phyloP scores from a whole-genome alignment of 2,113 vertebrate genomes.

The Cyprinodon brontotheroides region DNA sequence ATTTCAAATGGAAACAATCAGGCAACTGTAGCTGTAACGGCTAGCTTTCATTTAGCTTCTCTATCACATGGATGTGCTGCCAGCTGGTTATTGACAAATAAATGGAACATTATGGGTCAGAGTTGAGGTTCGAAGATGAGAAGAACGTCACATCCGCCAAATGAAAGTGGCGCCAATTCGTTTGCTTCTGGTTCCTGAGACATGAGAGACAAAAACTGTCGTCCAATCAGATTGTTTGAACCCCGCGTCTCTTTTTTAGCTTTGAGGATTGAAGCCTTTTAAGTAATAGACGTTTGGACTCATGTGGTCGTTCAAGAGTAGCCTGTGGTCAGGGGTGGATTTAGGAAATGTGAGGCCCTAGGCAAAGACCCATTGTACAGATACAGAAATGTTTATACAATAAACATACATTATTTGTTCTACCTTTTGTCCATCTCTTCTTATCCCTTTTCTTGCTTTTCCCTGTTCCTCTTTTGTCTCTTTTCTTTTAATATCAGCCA shows the following conservation, averaged over 20 bases:
- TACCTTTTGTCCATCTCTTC: too few species aligned
- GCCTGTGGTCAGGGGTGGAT: too few species aligned
- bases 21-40: conserved; percentile 12
- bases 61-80: conserved; percentile 6
- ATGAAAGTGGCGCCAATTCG: too few species aligned
- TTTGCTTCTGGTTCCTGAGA: conserved; percentile 48
- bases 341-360: too few species aligned
- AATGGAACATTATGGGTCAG: conserved; percentile 30
- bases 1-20: conserved; percentile 50
- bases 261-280: conserved; percentile 68
- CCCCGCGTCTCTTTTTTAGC: conserved; percentile 48
- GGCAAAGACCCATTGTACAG: too few species aligned
- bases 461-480: too few species aligned
- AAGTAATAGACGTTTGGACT: conserved; percentile 76
- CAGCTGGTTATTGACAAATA: conserved; percentile 37
- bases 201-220: conserved; percentile 50
- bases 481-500: too few species aligned
- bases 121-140: conserved; percentile 3
- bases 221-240: conserved; percentile 69
- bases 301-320: conserved; percentile 55
- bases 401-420: too few species aligned
- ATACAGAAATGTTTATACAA: too few species aligned
- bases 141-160: conserved; percentile 26
- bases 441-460: too few species aligned
- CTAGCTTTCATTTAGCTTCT: conserved; percentile 22